phyloP scores from a whole-genome alignment of 1,140 invertebrate genomes.

The Triops longicaudatus region DNA sequence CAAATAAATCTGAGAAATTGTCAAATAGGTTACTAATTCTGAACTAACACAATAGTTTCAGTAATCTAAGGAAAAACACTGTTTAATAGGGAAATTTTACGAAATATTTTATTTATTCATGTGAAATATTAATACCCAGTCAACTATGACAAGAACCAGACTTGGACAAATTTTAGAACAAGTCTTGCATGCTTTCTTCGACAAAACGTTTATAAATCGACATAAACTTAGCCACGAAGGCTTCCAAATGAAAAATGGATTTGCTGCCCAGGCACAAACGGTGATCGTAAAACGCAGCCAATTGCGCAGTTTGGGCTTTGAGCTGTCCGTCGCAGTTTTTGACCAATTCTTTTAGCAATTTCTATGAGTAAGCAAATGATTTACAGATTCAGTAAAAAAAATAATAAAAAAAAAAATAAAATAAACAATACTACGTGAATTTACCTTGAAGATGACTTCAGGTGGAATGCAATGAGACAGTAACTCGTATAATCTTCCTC shows the following conservation, averaged over 20 bases:
- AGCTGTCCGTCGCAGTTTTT: slow-evolving; percentile 82
- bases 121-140: neutral
- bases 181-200: slow-evolving; percentile 51
- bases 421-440: neutral
- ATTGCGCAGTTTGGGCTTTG: slow-evolving; percentile 71
- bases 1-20: too few relatives aligned
- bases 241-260: slow-evolving; percentile 93
- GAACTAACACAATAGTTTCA: too few relatives aligned
- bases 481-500: slow-evolving; percentile 85
- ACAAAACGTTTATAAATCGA: slow-evolving; percentile 79
- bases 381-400: slow-evolving; percentile 17
- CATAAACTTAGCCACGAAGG: slow-evolving; percentile 95
- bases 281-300: slow-evolving; percentile 85
- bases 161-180: slow-evolving; percentile 32
- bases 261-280: slow-evolving; percentile 82
- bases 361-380: slow-evolving; percentile 39
- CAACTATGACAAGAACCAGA: too few relatives aligned
- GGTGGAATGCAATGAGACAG: slow-evolving; percentile 88
- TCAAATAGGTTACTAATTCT: too few relatives aligned
- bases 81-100: too few relatives aligned
- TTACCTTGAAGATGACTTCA: slow-evolving; percentile 80
- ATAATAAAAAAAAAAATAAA: too few relatives aligned
- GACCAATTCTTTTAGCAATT: slow-evolving; percentile 72
- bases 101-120: neutral
- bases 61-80: too few relatives aligned